Base-by-base conservation (phyloP, 2,888 invertebrate genomes). In the Asteroscopus sphinx region DNA sequence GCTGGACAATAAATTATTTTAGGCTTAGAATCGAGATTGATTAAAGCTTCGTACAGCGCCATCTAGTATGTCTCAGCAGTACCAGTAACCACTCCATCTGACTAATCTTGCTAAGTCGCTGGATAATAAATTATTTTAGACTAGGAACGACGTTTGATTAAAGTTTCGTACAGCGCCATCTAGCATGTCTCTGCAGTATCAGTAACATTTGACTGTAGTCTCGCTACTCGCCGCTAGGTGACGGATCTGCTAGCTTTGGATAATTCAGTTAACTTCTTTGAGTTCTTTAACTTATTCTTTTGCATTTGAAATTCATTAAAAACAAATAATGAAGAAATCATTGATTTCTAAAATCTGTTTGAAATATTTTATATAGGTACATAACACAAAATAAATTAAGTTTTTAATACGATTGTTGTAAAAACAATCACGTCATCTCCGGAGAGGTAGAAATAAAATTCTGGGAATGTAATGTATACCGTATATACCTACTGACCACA, bases 121-220 rank as follows among this genome's bases (percentile, higher is more conserved):
- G 4, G 21, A 21, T 4, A 21, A 3, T 21, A 4, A 21, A 21
- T 21, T 21, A 3, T 21, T 3, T 4, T 3, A 2, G 21, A 21
- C 4, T 21, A 6, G 6, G 21, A n/a, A n/a, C n/a, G n/a, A n/a
- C n/a, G n/a, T n/a, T n/a, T 21, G 6, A 21, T 0, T 0, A 5
- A 36, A 53, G 26, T 57, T 49, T 48, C 37, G 59, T 55, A 63
- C 61, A 86, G 79, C 87, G 86, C 87, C 87, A 87, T 81, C 87
- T 87, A 57, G 70, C 21, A 11, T 33, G 16, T 2, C 17, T 3
- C 3, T 0, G 2, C 7, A 0, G 45, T 15, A 80, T 4, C 16
- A 9, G 8, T 28, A 26, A 8, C 35, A 0, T 6, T n/a, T n/a
- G 8, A 3, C 0, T 1, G 32, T 65, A 69, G 73, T 82, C 60